Evolutionary conservation across 2,888 invertebrate genomes (phyloP).

Genomic region (Ptychoptera albimana): DNA sequence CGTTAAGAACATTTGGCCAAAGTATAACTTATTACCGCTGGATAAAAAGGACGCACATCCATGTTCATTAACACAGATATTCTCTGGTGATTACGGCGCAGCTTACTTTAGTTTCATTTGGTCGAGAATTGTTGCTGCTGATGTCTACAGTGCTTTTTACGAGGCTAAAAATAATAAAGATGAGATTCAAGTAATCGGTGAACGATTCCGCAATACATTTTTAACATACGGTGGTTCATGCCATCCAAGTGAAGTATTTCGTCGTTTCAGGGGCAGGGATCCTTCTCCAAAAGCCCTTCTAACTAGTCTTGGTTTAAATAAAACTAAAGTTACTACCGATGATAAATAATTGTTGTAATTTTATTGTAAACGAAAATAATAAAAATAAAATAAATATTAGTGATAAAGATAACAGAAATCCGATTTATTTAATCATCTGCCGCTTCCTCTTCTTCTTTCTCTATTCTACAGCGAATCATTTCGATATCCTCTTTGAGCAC

Average conservation of each 20-base stretch:
- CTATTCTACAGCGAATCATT: conserved; percentile 5
- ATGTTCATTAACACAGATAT: conserved; percentile 69
- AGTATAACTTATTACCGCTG: conserved; percentile 60
- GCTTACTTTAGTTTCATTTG: conserved; percentile 75
- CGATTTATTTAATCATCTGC: background rate
- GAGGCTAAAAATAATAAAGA: conserved; percentile 36
- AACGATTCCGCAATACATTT: conserved; percentile 66
- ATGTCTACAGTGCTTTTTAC: conserved; percentile 67
- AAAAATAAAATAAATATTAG: background rate
- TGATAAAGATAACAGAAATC: background rate
- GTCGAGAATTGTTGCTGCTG: conserved; percentile 82
- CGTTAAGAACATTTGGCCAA: conserved; percentile 61
- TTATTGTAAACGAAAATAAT: background rate
- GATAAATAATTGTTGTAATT: background rate
- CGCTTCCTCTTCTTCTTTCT: conserved; percentile 1
- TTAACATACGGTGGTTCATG: conserved; percentile 68
- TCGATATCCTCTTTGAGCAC: conserved; percentile 37
- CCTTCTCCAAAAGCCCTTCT: conserved; percentile 72
- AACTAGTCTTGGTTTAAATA: conserved; percentile 20
- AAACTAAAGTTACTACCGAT: background rate
- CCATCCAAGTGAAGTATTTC: conserved; percentile 70
- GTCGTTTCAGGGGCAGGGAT: conserved; percentile 82
- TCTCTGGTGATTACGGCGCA: conserved; percentile 70
- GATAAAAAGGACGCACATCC: conserved; percentile 70
- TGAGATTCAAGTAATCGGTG: conserved; percentile 39